Conservation (phyloP, 2,888 invertebrate species). For the Coelinius sp. region DNA sequence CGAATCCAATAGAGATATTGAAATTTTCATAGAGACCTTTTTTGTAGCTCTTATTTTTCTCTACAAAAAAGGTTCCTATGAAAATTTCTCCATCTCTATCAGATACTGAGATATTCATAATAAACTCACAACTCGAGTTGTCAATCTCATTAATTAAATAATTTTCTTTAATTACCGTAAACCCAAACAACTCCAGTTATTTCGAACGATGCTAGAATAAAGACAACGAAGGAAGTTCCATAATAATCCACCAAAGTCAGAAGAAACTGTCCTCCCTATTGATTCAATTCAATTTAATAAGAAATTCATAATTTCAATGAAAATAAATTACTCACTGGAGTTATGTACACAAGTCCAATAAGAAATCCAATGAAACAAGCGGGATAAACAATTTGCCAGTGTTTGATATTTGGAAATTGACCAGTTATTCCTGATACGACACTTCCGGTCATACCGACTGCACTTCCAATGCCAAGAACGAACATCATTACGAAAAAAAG, state of each 20-base stretch:
- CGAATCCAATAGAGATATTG: no score
- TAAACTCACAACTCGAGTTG: no score
- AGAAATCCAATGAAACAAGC: slow-evolving; percentile 75
- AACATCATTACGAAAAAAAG: slow-evolving; percentile 87
- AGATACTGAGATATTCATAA: no score
- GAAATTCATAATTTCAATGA: no score
- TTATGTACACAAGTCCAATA: slow-evolving; percentile 80
- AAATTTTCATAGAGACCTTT: no score
- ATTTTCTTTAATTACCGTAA: slow-evolving; percentile 59
- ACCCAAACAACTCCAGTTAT: slow-evolving; percentile 70
- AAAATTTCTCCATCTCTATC: no score
- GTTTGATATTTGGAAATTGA: slow-evolving; percentile 76
- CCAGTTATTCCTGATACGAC: slow-evolving; percentile 81
- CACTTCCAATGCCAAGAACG: slow-evolving; percentile 82
- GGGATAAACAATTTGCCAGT: slow-evolving; percentile 75
- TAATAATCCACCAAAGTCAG: slow-evolving; percentile 70
- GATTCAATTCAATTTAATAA: no score
- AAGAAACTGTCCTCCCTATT: slow-evolving; percentile 71
- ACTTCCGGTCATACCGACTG: slow-evolving; percentile 79
- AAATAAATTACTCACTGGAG: slow-evolving; percentile 80
- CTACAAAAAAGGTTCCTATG: no score
- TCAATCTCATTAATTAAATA: no score
- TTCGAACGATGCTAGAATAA: slow-evolving; percentile 70
- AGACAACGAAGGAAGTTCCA: slow-evolving; percentile 70
- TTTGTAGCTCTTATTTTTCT: no score